Base-by-base conservation (phyloP, 37 sponge, comb jelly and placozoan genomes). In the Ephydatia muelleri region DNA sequence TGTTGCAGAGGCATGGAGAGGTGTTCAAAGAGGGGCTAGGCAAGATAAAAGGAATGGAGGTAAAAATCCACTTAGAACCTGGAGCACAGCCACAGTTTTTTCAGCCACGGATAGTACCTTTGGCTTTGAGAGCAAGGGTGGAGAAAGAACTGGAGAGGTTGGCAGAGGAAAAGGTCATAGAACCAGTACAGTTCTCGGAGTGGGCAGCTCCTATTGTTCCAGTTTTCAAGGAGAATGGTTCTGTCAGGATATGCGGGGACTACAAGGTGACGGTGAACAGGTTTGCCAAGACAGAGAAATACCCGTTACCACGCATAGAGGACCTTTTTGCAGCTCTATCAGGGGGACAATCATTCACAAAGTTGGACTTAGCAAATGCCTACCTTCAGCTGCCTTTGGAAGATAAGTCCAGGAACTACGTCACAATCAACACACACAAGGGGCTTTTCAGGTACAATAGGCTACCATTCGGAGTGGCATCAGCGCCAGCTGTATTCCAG, bases 131-230 rank as follows among this genome's bases (percentile, higher is more conserved):
- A 64, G 57, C 49, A 30, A 74, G 65, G 65, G 49, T 83, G 65
- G 65, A 75, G 23, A 28, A 74, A 29, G 75, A 75, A 38, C 30
- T 83, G 47, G 29, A 73, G 8, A 49, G 75, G 35, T 28, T 83
- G 12, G 76, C 27, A 49, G n/a, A 8, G 65, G 77, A 57, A 5
- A 82, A 82, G 26, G 35, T 82, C 35, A 28, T 88, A n/a, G 79
- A 57, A 28, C 78, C 64, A 21, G 89, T 88, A 5, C 33, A 76
- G 27, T 78, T 71, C 73, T 77, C 73, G 21, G 86, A 90, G n/a
- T 85, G 84, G 83, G 86, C 83, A 38, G 79, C 87, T 13, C 76
- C 87, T 13, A 77, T 86, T 79, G 87, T 86, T 28, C 84, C 87
- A 37, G 87, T 91, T 26, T 14, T 75, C 29, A 91, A 86, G 35